A percentile compares a stretch with the other conserved stretches of the same genome.
These are phyloP conservation scores for Hydropsyche betteni DNA, from an alignment of 2,888 invertebrate species.

Conservation along the genomic window DNA sequence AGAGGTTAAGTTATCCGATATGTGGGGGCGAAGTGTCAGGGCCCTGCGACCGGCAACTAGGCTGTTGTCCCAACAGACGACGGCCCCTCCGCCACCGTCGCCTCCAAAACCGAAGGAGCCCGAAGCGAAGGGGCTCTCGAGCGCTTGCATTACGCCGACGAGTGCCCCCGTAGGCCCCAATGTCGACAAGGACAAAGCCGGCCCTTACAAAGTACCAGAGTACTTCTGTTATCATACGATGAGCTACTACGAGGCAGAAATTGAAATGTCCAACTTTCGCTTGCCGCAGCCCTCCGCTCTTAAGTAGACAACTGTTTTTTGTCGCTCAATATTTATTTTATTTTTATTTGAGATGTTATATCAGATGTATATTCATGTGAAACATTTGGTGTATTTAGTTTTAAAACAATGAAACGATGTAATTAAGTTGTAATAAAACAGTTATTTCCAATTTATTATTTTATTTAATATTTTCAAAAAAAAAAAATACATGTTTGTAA, in stretches of 20 bases:
- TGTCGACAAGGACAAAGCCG: conserved; percentile 71
- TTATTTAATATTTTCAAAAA: too few relatives aligned
- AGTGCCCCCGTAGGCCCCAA: conserved; percentile 74
- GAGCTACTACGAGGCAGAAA: conserved; percentile 85
- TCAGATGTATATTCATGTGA: too few relatives aligned
- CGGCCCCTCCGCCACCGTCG: conserved; percentile 37
- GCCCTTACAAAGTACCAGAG: conserved; percentile 86
- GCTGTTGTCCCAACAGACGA: conserved; percentile 39
- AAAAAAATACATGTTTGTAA: too few relatives aligned
- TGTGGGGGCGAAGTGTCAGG: conserved; percentile 2
- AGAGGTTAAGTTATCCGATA: conserved; percentile 2
- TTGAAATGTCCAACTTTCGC: conserved; percentile 83
- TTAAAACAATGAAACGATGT: too few relatives aligned
- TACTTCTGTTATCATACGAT: conserved; percentile 82
- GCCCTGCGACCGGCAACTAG: background rate
- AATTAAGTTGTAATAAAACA: too few relatives aligned
- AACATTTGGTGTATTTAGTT: too few relatives aligned
- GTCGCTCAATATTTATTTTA: too few relatives aligned
- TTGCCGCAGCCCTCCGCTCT: conserved; percentile 79
- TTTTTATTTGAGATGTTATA: too few relatives aligned
- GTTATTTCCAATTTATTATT: too few relatives aligned
- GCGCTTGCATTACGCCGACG: conserved; percentile 66
- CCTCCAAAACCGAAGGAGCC: conserved; percentile 10
- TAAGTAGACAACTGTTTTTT: conserved; percentile 21
- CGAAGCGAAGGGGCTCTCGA: conserved; percentile 66